Evolutionary conservation across 2,797 vertebrate species (phyloP), one percentile per base, ranked within the genome.

Genomic region (Myioborus melanocephalus): DNA sequence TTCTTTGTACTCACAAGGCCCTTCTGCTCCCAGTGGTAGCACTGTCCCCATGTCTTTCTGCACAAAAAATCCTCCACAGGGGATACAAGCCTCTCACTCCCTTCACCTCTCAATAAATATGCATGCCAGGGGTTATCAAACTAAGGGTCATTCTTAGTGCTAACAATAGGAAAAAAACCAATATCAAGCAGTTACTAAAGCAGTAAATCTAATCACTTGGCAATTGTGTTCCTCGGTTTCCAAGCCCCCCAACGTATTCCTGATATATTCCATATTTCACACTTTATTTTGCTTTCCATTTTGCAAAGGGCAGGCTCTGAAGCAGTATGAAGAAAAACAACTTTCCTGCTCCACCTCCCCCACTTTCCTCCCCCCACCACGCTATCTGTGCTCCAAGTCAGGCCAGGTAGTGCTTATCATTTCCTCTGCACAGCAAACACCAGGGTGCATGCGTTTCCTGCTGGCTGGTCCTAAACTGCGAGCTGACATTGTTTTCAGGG

Each of bases 401-500:
- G 90, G 93, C 94, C 97, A 98, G 98, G 98, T 98, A 98, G 95
- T 23, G 80, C 95, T 97, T 98, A 98, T 98, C 97, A 94, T 97
- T 97, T 97, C 93, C 97, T 97, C 84, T 30, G 92, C 90, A 92
- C 94, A 77, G 91, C 83, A 84, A 94, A 89, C 86, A 96, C 94
- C 96, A 95, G 93, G 49, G 41, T 94, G 96, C 95, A 84, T 86
- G 94, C 92, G 94, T 97, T 98, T 98, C 98, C 98, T 98, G 98
- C 83, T 68, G 8, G 77, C 46, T 28, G 88, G 95, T 86, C 96
- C 97, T 43, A 59, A 92, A 93, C 94, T 26, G 8, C 46, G 30
- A 91, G 97, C 96, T 86, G 96, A 97, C 97, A 98, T 98, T 98
- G 98, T 98, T 98, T 96, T 89, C 95, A 95, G 94, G 95, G 82